These are phyloP conservation scores for Cardiocondyla obscurior DNA, from an alignment of 1,140 invertebrate genomes.

Conservation along the genomic window DNA sequence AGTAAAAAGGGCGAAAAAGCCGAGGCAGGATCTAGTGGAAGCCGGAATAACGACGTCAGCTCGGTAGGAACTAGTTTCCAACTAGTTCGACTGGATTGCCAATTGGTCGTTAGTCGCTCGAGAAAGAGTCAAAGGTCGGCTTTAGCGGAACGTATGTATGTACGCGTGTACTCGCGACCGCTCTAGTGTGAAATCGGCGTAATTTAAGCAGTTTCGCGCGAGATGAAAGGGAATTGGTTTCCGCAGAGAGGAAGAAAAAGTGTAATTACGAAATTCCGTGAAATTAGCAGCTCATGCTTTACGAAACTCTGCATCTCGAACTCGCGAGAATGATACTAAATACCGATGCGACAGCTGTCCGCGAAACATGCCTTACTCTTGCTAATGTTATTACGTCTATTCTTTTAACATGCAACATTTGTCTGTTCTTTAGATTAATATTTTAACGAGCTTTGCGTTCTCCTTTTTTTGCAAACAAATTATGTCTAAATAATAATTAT, in stretches of 20 bases:
- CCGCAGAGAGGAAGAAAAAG: background rate
- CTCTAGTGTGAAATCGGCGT: slow-evolving; percentile 60
- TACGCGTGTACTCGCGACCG: slow-evolving; percentile 28
- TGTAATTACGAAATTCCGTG: slow-evolving; percentile 59
- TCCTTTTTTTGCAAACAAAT: background rate
- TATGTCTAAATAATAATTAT: background rate
- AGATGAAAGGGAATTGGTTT: slow-evolving; percentile 31
- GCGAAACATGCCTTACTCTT: background rate
- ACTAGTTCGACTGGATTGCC: slow-evolving; percentile 60
- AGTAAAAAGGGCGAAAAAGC: slow-evolving; percentile 47
- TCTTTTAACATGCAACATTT: background rate
- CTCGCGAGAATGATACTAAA: background rate
- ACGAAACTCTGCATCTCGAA: background rate
- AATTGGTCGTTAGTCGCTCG: slow-evolving; percentile 51
- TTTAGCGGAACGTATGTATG: slow-evolving; percentile 31
- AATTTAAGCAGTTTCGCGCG: slow-evolving; percentile 59
- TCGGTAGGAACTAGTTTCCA: slow-evolving; percentile 59
- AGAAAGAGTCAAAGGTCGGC: slow-evolving; percentile 57
- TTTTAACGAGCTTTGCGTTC: background rate
- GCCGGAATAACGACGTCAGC: slow-evolving; percentile 63
- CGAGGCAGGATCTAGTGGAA: slow-evolving; percentile 20
- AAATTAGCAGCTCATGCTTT: slow-evolving; percentile 48
- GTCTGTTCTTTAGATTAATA: background rate
- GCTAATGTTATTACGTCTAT: background rate
- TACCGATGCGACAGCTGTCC: background rate